Base-by-base conservation (phyloP, 2,888 invertebrate genomes). In the Melanostoma scalare region DNA sequence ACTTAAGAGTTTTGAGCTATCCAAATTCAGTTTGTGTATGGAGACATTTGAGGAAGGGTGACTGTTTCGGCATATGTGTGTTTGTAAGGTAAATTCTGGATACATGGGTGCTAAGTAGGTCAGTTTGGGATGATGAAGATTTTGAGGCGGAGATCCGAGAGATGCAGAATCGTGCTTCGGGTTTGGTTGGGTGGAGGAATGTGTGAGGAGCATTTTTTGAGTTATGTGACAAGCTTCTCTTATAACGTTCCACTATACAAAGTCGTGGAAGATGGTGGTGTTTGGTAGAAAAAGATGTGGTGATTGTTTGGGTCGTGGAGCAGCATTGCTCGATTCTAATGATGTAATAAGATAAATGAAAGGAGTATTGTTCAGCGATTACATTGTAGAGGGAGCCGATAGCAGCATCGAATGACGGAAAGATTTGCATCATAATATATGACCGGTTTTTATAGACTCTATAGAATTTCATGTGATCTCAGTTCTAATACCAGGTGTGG, bases 71-170 rank as follows among this genome's bases (percentile, higher is more conserved):
- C 31, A 48, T 68, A 68, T 67, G 76, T 71, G 76, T 81, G 76
- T 42, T 81, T 65, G 71, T 61, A 44, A n/a, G 71, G 55, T 53
- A 65, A 63, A 58, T 71, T 61, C 61, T 61, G 36, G 58, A 40
- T 38, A 65, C 63, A 61, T 60, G 50, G 58, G 63, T 65, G 77
- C 61, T 77, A 81, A 77, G 81, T 81, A 61, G 81, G 81, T 81
- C 81, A 81, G 61, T 48, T 56, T 31, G 69, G 33, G 61, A 36
- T 68, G 61, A 46, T 46, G 69, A 53, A 80, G 71, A 74, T 69
- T 79, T 68, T 67, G 20, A 33, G 53, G 55, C 53, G 53, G n/a
- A 50, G 52, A 69, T 42, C 46, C 20, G 6, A 6, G 6, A 44
- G 48, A 60, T 72, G 71, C 52, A 52, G 48, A 53, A 52, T 67